Conservation (phyloP, 35 echinoderm and acorn worm genomes). For the Diadema setosum region DNA sequence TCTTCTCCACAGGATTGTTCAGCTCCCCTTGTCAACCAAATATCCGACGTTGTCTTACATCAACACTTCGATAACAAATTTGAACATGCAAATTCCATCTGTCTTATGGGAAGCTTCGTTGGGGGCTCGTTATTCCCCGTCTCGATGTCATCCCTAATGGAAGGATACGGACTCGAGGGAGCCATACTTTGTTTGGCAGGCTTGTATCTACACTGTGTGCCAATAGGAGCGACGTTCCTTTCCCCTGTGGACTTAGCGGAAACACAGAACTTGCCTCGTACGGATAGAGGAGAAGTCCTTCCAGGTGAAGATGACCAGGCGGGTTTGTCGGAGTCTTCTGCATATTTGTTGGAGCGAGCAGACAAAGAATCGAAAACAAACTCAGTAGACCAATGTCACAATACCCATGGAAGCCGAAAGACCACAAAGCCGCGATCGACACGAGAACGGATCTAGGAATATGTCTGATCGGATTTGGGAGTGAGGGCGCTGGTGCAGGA, state of each 20-base stretch:
- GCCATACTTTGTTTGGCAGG: neutral
- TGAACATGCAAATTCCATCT: neutral
- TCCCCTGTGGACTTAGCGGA: neutral
- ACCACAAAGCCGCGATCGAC: too few relatives aligned
- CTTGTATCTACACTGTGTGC: neutral
- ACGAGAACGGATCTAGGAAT: too few relatives aligned
- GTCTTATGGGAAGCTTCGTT: neutral
- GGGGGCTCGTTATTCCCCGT: neutral
- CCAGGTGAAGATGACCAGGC: neutral
- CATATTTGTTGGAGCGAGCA: too few relatives aligned
- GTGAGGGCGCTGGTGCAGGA: neutral
- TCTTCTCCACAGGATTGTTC: neutral
- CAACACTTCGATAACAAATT: neutral
- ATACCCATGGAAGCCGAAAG: too few relatives aligned
- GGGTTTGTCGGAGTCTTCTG: too few relatives aligned
- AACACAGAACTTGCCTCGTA: neutral
- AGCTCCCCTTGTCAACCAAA: neutral
- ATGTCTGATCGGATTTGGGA: neutral
- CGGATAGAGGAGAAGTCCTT: neutral
- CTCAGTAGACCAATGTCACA: too few relatives aligned
- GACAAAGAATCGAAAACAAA: too few relatives aligned
- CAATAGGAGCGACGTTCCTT: neutral
- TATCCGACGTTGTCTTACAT: neutral
- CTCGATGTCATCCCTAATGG: neutral
- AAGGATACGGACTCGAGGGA: neutral